Percentiles rank a stretch among this genome's conserved stretches.
Evolutionary conservation across 2,113 vertebrate genomes (phyloP).

Genomic region (Chrysemys picta): DNA sequence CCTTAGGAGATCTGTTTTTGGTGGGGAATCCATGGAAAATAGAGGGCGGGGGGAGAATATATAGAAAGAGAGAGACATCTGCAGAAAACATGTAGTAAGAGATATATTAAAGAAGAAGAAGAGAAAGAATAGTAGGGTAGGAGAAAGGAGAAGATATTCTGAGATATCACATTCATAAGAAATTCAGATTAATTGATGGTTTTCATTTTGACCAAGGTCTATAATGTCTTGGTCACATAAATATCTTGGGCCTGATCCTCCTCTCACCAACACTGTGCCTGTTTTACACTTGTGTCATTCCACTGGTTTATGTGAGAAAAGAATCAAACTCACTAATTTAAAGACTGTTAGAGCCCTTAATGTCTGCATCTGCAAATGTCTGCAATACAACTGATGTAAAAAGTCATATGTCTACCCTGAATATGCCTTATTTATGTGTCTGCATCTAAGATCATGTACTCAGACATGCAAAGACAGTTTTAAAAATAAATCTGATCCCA

Average conservation of each 20-base stretch:
- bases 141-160: not conserved
- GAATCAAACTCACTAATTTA: not conserved
- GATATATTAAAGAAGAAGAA: not conserved
- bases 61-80: not conserved
- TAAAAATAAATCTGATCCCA: conserved; percentile 48
- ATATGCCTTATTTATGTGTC: not conserved
- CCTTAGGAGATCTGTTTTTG: not conserved
- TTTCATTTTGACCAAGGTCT: not conserved
- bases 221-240: not conserved
- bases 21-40: not conserved
- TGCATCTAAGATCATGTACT: not conserved
- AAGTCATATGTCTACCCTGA: not conserved
- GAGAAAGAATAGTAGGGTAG: not conserved
- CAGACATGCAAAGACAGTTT: conserved; percentile 2
- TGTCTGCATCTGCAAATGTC: not conserved
- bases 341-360: not conserved
- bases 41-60: too few species aligned
- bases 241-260: not conserved
- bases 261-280: not conserved
- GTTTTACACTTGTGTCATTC: not conserved
- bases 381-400: not conserved
- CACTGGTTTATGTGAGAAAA: not conserved
- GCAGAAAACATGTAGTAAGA: not conserved
- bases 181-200: not conserved
- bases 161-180: not conserved